Evolutionary conservation across 2,888 invertebrate genomes (phyloP).

Genomic region (Anticlea derivata): DNA sequence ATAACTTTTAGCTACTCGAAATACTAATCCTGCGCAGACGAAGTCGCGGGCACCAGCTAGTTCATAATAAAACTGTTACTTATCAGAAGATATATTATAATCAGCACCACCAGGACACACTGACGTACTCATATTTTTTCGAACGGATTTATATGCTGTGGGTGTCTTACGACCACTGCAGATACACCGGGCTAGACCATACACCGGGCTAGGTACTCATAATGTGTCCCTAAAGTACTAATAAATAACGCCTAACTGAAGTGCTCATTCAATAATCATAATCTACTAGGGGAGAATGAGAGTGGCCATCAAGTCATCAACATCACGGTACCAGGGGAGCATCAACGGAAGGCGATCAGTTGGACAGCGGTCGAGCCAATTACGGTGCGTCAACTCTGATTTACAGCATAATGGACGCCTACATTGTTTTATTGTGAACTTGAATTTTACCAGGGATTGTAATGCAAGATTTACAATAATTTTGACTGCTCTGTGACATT

Average conservation of each 20-base stretch:
- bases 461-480: not conserved
- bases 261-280: constrained; percentile 27
- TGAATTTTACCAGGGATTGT: not conserved
- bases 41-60: too few species aligned
- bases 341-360: constrained; percentile 26
- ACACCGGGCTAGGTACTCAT: too few species aligned
- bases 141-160: too few species aligned
- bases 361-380: constrained; percentile 56
- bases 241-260: constrained; percentile 12
- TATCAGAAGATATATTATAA: too few species aligned
- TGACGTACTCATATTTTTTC: too few species aligned
- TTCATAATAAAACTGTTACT: too few species aligned
- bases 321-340: constrained; percentile 27
- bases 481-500: too few species aligned
- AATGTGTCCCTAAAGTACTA: not conserved
- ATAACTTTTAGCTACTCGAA: too few species aligned
- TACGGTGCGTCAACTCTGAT: constrained; percentile 77
- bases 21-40: too few species aligned
- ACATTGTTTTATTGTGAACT: constrained; percentile 69
- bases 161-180: too few species aligned
- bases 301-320: constrained; percentile 28
- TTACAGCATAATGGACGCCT: constrained; percentile 77
- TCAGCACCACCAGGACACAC: too few species aligned
- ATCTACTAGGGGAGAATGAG: constrained; percentile 23
- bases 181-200: too few species aligned